Percentiles rank a stretch among this genome's conserved stretches.
phyloP scores from a whole-genome alignment of 2,797 vertebrate species.

The Chrysocyon brachyurus region DNA sequence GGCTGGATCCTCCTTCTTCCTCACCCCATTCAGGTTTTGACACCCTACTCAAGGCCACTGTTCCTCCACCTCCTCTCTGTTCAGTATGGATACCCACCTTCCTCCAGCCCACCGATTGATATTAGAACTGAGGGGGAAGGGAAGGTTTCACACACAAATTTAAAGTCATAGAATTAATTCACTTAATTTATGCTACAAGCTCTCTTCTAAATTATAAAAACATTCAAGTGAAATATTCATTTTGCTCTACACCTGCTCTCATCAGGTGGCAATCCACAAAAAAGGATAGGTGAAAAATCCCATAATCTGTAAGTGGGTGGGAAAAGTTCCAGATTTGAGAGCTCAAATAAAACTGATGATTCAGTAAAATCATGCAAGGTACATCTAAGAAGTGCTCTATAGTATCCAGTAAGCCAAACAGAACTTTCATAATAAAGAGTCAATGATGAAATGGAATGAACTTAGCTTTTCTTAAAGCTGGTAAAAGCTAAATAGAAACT shows the following conservation, averaged over 20 bases:
- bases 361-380: constrained; percentile 45
- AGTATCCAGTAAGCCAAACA: constrained; percentile 11
- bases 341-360: constrained; percentile 53
- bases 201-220: constrained; percentile 4
- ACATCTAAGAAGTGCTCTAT: background rate
- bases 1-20: background rate
- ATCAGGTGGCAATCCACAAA: background rate
- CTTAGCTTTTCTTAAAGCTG: constrained; percentile 57
- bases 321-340: background rate
- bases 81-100: background rate
- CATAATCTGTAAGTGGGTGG: background rate
- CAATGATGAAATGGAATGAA: constrained; percentile 60
- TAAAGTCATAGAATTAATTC: constrained; percentile 20
- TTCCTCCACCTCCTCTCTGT: background rate
- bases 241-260: background rate
- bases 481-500: constrained; percentile 61
- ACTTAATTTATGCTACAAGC: constrained; percentile 40
- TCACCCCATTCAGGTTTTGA: background rate
- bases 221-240: background rate
- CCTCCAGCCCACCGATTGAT: background rate
- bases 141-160: background rate
- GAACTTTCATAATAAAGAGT: constrained; percentile 32
- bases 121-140: constrained; percentile 3
- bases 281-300: constrained; percentile 19
- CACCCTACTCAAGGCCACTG: background rate